Evolutionary conservation across 2,888 invertebrate genomes (phyloP).

Genomic region (Aproaerema taeniolella): DNA sequence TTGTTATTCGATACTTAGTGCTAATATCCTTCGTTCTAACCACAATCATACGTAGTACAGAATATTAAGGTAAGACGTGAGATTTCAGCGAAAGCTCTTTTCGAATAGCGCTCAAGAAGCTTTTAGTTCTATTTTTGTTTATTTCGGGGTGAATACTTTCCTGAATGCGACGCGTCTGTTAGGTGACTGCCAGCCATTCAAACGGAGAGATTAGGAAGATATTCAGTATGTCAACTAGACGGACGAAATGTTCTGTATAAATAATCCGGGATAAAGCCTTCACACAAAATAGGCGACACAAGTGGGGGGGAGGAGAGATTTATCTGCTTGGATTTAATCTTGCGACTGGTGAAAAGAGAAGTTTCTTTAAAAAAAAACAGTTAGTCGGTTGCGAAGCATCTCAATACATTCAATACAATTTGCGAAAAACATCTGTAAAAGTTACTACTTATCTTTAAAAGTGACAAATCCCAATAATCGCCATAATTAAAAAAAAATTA

Average conservation of each 20-base stretch:
- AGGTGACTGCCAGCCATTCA: slow-evolving; percentile 7
- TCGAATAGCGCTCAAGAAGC: not conserved
- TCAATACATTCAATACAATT: too few relatives aligned
- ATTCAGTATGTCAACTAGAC: slow-evolving; percentile 52
- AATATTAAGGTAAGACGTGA: too few relatives aligned
- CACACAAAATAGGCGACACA: slow-evolving; percentile 60
- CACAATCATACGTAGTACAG: too few relatives aligned
- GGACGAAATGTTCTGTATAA: slow-evolving; percentile 62
- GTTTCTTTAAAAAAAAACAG: slow-evolving; percentile 50
- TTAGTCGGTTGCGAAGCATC: slow-evolving; percentile 39
- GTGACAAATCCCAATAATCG: too few relatives aligned
- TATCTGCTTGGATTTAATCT: slow-evolving; percentile 73
- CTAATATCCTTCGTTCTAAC: too few relatives aligned
- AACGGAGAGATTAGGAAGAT: slow-evolving; percentile 42
- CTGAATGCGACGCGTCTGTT: not conserved
- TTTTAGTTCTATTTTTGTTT: slow-evolving; percentile 1
- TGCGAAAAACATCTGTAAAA: too few relatives aligned
- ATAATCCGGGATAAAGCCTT: slow-evolving; percentile 67
- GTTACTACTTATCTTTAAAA: too few relatives aligned
- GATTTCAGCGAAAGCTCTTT: slow-evolving; percentile 1
- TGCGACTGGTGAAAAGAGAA: slow-evolving; percentile 68
- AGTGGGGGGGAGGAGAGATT: slow-evolving; percentile 62
- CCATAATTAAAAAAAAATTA: too few relatives aligned
- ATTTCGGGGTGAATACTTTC: too few relatives aligned
- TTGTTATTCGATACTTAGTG: too few relatives aligned